phyloP scores from a whole-genome alignment of 2,888 invertebrate genomes.

The Platynereis dumerilii region DNA sequence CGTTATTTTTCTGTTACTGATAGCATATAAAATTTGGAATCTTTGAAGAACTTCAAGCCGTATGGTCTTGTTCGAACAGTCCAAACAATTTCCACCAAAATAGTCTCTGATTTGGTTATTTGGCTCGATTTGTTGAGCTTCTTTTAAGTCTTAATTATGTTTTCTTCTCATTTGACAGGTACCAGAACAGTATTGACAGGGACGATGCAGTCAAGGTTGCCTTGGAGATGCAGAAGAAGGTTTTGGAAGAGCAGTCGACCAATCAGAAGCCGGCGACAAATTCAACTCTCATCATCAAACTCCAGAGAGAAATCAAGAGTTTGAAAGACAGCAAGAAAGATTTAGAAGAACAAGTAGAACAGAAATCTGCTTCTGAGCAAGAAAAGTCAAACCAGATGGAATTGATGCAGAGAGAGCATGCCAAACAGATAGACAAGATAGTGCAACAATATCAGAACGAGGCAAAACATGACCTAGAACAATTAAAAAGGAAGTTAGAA shows the following conservation, averaged over 20 bases:
- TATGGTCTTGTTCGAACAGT: too few relatives aligned
- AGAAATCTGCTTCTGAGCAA: slow-evolving; percentile 42
- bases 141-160: too few relatives aligned
- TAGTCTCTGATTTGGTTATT: too few relatives aligned
- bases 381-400: slow-evolving; percentile 45
- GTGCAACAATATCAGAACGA: slow-evolving; percentile 50
- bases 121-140: too few relatives aligned
- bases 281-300: slow-evolving; percentile 35
- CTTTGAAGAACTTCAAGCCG: too few relatives aligned
- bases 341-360: slow-evolving; percentile 29
- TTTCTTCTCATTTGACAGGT: too few relatives aligned
- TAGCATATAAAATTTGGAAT: too few relatives aligned
- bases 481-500: slow-evolving; percentile 1
- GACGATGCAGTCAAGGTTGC: slow-evolving; percentile 46
- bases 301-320: slow-evolving; percentile 41
- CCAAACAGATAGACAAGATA: slow-evolving; percentile 45
- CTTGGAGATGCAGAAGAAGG: slow-evolving; percentile 43
- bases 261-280: slow-evolving; percentile 7
- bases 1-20: too few relatives aligned
- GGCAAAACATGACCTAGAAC: slow-evolving; percentile 30
- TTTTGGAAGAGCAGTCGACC: slow-evolving; percentile 22
- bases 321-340: slow-evolving; percentile 43
- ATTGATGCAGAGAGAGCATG: slow-evolving; percentile 47
- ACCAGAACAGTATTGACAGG: slow-evolving; percentile 24
- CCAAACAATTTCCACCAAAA: too few relatives aligned